Percentiles rank a stretch among this genome's conserved stretches.
Conservation (phyloP, 2,888 invertebrate genomes). For the Malachius bipustulatus region DNA sequence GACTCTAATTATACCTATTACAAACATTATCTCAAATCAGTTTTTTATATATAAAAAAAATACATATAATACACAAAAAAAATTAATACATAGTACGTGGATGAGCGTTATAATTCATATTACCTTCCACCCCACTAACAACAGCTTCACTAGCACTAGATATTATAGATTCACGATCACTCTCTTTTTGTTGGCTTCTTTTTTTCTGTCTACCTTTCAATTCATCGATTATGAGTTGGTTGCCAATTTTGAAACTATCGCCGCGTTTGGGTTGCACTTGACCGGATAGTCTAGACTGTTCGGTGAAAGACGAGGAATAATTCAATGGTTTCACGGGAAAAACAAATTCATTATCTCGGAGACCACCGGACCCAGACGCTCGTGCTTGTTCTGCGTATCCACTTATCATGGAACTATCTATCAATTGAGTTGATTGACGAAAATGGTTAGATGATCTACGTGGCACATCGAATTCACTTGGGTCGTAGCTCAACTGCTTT, state of each 20-base stretch:
- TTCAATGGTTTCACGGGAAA: no score
- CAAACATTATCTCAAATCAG: no score
- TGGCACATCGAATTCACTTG: background rate
- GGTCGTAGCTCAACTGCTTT: background rate
- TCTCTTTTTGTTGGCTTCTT: conserved; percentile 2
- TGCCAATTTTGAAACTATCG: conserved; percentile 1
- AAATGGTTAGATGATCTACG: background rate
- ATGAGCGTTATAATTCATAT: no score
- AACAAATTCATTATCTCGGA: no score
- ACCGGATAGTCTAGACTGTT: background rate
- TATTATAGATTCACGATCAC: no score
- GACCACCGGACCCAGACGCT: background rate
- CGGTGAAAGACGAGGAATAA: background rate
- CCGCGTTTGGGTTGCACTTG: background rate
- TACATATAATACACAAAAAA: no score
- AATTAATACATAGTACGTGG: no score
- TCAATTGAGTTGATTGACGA: background rate
- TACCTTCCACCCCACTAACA: no score
- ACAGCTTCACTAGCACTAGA: no score
- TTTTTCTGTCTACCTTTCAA: background rate
- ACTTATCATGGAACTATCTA: background rate
- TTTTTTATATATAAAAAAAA: no score
- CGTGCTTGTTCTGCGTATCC: background rate
- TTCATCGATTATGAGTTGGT: background rate
- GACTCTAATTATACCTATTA: no score